Percentiles rank a stretch among this genome's conserved stretches.
Conservation (phyloP, 2,888 invertebrate genomes). For the Balanococcus diminutus region DNA sequence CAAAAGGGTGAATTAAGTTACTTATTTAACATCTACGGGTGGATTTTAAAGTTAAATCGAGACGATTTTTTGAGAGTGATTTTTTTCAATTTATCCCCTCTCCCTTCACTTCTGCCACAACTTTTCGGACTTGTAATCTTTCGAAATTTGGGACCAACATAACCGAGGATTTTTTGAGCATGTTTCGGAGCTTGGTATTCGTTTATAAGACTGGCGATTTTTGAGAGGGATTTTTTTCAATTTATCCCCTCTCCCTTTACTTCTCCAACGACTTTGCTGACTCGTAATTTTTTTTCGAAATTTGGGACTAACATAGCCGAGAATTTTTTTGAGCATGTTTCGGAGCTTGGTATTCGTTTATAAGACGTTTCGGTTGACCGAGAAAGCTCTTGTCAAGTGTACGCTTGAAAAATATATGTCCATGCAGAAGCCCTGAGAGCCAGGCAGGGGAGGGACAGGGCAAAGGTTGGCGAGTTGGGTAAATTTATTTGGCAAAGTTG, state of each 20-base stretch:
- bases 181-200: neutral
- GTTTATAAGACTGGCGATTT: neutral
- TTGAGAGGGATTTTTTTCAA: too few species aligned
- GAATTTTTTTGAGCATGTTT: too few species aligned
- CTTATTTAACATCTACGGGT: too few species aligned
- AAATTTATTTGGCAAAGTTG: slow-evolving; percentile 25
- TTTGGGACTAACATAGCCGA: too few species aligned
- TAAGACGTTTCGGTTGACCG: neutral
- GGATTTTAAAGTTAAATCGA: too few species aligned
- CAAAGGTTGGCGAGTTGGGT: neutral
- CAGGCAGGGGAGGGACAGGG: neutral
- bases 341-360: neutral
- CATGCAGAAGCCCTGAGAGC: neutral
- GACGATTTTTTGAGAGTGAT: too few species aligned
- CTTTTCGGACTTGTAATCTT: neutral
- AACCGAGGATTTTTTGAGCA: too few species aligned
- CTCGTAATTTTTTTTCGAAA: neutral
- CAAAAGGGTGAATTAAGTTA: too few species aligned
- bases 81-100: too few species aligned
- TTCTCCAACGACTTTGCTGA: neutral
- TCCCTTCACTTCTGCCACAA: too few species aligned
- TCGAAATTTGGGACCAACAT: too few species aligned
- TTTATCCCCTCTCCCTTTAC: too few species aligned
- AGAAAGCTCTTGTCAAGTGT: neutral
- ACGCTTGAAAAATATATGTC: neutral